Conservation (phyloP, 2,888 invertebrate species). For the Eremobia ochroleuca region DNA sequence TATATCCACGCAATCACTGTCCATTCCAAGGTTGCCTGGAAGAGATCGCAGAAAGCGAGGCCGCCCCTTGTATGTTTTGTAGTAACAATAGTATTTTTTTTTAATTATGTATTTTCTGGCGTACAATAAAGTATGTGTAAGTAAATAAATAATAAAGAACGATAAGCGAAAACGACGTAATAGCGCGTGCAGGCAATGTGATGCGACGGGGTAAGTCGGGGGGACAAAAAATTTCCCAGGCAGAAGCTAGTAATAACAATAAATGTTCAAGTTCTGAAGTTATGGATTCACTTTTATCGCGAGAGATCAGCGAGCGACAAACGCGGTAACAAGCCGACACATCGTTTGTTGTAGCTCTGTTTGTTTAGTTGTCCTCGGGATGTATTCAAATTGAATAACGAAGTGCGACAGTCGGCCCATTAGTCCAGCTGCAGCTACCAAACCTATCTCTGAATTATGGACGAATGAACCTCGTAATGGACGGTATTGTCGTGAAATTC, state of each 20-base stretch:
- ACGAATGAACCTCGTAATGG: slow-evolving; percentile 55
- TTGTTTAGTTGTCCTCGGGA: slow-evolving; percentile 71
- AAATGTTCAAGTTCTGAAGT: neutral
- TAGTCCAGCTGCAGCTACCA: slow-evolving; percentile 55
- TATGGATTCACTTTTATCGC: neutral
- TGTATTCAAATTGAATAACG: slow-evolving; percentile 78
- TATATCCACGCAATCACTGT: too few species aligned
- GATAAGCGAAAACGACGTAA: too few species aligned
- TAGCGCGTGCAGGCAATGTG: too few species aligned
- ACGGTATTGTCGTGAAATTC: slow-evolving; percentile 56
- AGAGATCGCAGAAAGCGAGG: too few species aligned
- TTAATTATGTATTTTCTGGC: too few species aligned
- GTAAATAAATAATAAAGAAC: too few species aligned
- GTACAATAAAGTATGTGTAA: too few species aligned
- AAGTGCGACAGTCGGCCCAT: slow-evolving; percentile 71
- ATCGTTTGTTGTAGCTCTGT: slow-evolving; percentile 57
- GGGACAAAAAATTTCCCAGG: neutral
- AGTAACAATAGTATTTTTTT: too few species aligned
- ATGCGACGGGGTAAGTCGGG: too few species aligned
- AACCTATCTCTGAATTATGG: slow-evolving; percentile 59
- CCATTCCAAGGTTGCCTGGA: too few species aligned
- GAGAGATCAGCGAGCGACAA: slow-evolving; percentile 21
- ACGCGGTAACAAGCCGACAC: slow-evolving; percentile 40
- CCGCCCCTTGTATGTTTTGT: too few species aligned
- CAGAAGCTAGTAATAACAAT: neutral